Conservation (phyloP, 2,888 invertebrate genomes). For the Carabus problematicus region DNA sequence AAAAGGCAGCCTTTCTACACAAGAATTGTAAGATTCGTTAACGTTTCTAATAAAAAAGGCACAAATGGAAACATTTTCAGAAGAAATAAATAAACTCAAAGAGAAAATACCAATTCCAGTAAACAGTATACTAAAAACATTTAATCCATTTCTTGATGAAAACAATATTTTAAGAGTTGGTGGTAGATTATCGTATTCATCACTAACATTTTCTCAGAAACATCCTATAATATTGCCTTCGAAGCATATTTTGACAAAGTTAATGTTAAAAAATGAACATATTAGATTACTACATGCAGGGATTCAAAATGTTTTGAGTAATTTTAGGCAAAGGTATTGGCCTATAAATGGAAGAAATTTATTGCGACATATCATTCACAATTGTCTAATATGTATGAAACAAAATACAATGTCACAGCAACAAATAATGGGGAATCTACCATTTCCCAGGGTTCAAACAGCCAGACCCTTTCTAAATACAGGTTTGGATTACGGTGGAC, state of each 20-base stretch:
- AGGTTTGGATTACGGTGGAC: constrained; percentile 24
- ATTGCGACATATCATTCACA: neutral
- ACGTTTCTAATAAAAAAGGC: no score
- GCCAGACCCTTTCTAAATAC: neutral
- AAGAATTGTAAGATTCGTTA: no score
- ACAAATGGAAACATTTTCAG: no score
- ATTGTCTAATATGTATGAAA: neutral
- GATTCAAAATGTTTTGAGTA: neutral
- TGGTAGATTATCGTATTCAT: no score
- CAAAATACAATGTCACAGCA: neutral
- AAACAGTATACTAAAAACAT: no score
- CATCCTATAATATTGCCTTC: neutral
- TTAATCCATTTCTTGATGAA: no score
- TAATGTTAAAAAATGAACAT: neutral
- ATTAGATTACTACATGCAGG: neutral
- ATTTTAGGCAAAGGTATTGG: neutral
- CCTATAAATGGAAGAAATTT: neutral
- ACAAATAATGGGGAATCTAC: neutral
- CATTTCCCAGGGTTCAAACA: neutral
- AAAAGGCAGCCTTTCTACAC: no score
- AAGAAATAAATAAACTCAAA: no score
- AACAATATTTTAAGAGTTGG: no score
- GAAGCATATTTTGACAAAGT: neutral
- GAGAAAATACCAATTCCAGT: no score
- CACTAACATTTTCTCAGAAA: no score